Base-by-base conservation (phyloP, 2,888 invertebrate species). In the Monoplex corrugatus region DNA sequence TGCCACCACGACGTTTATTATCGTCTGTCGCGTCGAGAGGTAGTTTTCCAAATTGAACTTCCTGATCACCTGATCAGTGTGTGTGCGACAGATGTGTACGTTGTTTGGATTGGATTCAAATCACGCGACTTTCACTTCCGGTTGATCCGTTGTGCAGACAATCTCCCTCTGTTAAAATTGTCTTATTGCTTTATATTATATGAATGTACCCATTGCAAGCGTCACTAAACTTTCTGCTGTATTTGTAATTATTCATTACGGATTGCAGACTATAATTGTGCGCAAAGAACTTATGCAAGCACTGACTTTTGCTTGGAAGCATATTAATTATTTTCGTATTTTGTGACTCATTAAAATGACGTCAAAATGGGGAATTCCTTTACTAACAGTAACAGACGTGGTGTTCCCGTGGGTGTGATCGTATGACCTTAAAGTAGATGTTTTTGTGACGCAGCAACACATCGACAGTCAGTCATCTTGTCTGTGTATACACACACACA, bases 111-210 rank as follows among this genome's bases (percentile, higher is more conserved):
- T 2, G 2, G 35, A 38, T 78, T 87, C 87, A 87, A 87, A 87
- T 80, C 87, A 87, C 87, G 87, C 40, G 87, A 87, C 40, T 3
- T 23, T 72, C 32, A 45, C 45, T 87, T 87, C 87, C 87, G 68
- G 87, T 50, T 75, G 87, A 40, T 78, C 38, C 23, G 23, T n/a
- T 19, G 78, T 40, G 78, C 78, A 28, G 40, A 40, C 38, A 40
- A 13, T 6, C 78, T 78, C 78, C 78, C 78, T 19, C 40, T 16
- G 78, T n/a, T n/a, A n/a, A n/a, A n/a, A n/a, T n/a, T n/a, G n/a
- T n/a, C n/a, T n/a, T n/a, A n/a, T n/a, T n/a, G n/a, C n/a, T n/a
- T n/a, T n/a, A n/a, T n/a, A n/a, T n/a, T n/a, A n/a, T n/a, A n/a
- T n/a, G n/a, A n/a, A n/a, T n/a, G n/a, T n/a, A n/a, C n/a, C n/a